Conservation (phyloP, 2,113 vertebrate species). For the Chitala chitala region DNA sequence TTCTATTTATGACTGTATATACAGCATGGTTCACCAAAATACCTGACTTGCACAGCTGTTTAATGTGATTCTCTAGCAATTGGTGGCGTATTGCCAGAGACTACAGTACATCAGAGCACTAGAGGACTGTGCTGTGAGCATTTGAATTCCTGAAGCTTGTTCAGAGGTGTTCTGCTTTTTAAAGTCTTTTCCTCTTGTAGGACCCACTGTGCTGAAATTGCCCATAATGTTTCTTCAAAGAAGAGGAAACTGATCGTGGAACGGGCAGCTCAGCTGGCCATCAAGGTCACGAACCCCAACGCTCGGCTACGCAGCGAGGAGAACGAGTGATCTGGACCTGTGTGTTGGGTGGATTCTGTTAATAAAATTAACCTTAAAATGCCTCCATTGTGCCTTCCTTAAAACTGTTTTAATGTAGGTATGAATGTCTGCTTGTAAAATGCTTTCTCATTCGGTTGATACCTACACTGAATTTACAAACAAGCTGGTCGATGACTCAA, state of each 20-base stretch:
- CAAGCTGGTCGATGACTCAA: too few relatives aligned
- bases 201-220: constrained; percentile 92
- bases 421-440: neutral
- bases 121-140: too few relatives aligned
- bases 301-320: constrained; percentile 96
- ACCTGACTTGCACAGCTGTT: too few relatives aligned
- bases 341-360: constrained; percentile 40
- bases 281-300: constrained; percentile 96
- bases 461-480: too few relatives aligned
- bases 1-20: too few relatives aligned
- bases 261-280: constrained; percentile 91
- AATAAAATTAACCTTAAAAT: constrained; percentile 60
- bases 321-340: constrained; percentile 73
- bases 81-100: too few relatives aligned
- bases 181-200: constrained; percentile 50
- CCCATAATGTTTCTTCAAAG: constrained; percentile 97
- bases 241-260: constrained; percentile 96
- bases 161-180: too few relatives aligned
- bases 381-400: neutral
- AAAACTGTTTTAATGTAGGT: neutral
- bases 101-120: too few relatives aligned
- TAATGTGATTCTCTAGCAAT: too few relatives aligned
- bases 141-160: too few relatives aligned
- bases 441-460: too few relatives aligned
- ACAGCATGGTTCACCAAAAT: too few relatives aligned